A percentile compares a stretch with the other conserved stretches of the same genome.
Conservation (phyloP, 2,797 vertebrate genomes). For the Chiloscyllium punctatum region DNA sequence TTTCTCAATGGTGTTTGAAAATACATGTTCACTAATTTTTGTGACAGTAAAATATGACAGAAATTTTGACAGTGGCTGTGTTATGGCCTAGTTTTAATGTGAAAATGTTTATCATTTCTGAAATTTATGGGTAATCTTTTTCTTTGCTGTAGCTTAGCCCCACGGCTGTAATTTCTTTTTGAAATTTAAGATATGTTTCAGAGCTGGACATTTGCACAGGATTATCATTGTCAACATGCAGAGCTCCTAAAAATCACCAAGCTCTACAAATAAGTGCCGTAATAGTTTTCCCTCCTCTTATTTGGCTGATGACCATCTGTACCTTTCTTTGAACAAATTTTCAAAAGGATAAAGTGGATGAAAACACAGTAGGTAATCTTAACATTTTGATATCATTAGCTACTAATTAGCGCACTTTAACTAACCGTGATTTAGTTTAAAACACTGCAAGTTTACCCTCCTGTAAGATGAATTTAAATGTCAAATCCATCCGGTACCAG, state of each 20-base stretch:
- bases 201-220: neutral
- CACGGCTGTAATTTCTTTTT: neutral
- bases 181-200: neutral
- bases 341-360: neutral
- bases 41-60: neutral
- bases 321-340: neutral
- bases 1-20: neutral
- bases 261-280: neutral
- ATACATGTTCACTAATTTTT: neutral
- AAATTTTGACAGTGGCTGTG: neutral
- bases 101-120: neutral
- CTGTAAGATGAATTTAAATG: slow-evolving; percentile 16
- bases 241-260: neutral
- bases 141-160: neutral
- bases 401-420: neutral
- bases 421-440: neutral
- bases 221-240: neutral
- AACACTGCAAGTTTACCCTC: slow-evolving; percentile 3
- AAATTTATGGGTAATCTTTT: neutral
- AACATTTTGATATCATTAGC: slow-evolving; percentile 21
- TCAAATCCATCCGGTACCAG: neutral
- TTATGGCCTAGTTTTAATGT: neutral
- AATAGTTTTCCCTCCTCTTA: neutral
- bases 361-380: neutral
- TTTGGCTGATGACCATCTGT: neutral